Evolutionary conservation across 2,888 invertebrate species (phyloP).

Genomic region (Clitarchus hookeri): DNA sequence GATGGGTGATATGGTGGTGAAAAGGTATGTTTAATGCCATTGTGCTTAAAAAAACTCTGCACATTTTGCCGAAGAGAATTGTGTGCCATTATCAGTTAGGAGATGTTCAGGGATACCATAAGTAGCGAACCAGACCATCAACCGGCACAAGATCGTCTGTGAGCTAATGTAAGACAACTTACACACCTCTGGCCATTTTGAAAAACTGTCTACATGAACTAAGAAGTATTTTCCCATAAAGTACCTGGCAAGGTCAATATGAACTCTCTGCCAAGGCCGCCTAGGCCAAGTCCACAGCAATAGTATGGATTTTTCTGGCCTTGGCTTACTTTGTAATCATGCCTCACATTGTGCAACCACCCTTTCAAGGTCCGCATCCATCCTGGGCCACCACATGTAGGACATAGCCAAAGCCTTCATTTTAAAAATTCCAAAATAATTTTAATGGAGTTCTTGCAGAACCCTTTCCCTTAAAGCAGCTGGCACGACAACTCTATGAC

Average conservation of each 20-base stretch:
- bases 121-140: background rate
- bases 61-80: background rate
- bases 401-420: too few species aligned
- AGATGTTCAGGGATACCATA: background rate
- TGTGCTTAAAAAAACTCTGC: background rate
- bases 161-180: background rate
- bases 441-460: too few species aligned
- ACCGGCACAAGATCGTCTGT: background rate
- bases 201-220: background rate
- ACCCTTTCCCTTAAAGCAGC: too few species aligned
- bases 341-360: background rate
- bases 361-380: background rate
- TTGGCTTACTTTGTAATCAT: background rate
- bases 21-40: background rate
- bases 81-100: background rate
- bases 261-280: background rate
- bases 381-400: too few species aligned
- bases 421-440: too few species aligned
- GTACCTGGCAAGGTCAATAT: background rate
- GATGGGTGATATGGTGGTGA: background rate
- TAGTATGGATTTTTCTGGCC: background rate
- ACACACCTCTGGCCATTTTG: background rate
- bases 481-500: too few species aligned
- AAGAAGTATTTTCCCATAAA: background rate
- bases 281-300: background rate